These are phyloP conservation scores for Xiphophorus couchianus DNA, from an alignment of 2,113 vertebrate species.

Conservation along the genomic window DNA sequence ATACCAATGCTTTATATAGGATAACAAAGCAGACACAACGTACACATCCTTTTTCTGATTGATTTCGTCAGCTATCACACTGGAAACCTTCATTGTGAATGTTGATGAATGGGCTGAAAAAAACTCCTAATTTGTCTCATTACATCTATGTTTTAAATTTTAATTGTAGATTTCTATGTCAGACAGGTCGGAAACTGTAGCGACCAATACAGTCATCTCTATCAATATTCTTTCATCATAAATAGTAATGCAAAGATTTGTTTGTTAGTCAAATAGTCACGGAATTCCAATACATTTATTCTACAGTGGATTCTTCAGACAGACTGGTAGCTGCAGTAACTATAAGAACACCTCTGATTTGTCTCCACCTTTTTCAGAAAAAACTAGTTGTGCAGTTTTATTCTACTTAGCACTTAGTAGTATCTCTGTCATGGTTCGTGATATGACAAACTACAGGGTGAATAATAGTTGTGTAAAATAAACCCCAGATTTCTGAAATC, in stretches of 20 bases:
- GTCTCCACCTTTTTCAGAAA: not conserved
- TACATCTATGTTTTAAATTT: not conserved
- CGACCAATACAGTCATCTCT: not conserved
- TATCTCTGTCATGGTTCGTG: not conserved
- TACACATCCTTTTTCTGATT: conserved; percentile 20
- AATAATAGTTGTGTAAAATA: not conserved
- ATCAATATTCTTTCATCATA: not conserved
- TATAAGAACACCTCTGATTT: not conserved
- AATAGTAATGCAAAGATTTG: not conserved
- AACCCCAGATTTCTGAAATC: too few relatives aligned
- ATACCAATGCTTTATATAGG: conserved; percentile 25
- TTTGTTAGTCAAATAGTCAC: too few relatives aligned
- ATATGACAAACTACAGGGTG: not conserved
- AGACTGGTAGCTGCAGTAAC: not conserved
- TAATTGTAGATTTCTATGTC: not conserved
- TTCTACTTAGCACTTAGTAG: not conserved
- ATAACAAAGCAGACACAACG: conserved; percentile 14
- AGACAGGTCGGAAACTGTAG: too few relatives aligned
- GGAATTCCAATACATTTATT: not conserved
- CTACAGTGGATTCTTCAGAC: not conserved
- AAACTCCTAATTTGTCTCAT: not conserved
- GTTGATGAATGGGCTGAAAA: not conserved
- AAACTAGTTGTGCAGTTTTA: not conserved
- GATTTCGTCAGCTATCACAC: conserved; percentile 11
- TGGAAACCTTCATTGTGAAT: not conserved